Evolutionary conservation across 2,797 vertebrate species (phyloP).

Genomic region (Schizopygopsis malacanthus): DNA sequence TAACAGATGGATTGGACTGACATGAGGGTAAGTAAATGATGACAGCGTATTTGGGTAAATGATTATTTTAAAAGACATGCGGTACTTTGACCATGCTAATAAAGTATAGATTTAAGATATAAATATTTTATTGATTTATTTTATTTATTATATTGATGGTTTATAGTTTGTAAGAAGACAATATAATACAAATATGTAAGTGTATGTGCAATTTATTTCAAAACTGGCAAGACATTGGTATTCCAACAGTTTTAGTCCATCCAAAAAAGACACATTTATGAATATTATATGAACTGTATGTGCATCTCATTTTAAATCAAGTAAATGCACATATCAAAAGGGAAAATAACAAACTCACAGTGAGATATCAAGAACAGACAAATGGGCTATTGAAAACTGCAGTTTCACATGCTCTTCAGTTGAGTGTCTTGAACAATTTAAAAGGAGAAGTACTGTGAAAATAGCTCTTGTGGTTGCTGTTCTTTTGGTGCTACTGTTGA

Average conservation of each 20-base stretch:
- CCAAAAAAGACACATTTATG: constrained; percentile 53
- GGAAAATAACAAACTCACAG: constrained; percentile 65
- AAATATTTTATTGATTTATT: constrained; percentile 59
- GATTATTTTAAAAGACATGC: neutral
- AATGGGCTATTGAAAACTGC: constrained; percentile 58
- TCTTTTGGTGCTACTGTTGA: constrained; percentile 40
- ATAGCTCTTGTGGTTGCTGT: constrained; percentile 60
- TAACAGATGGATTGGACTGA: neutral
- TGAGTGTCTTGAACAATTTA: constrained; percentile 64
- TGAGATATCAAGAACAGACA: constrained; percentile 69
- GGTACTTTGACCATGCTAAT: neutral
- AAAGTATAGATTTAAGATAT: constrained; percentile 62
- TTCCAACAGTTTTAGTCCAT: constrained; percentile 63
- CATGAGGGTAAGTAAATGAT: neutral
- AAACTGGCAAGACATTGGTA: constrained; percentile 65
- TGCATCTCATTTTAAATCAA: constrained; percentile 54
- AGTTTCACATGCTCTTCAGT: constrained; percentile 63
- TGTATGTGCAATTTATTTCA: constrained; percentile 63
- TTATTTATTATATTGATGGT: constrained; percentile 44
- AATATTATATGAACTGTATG: constrained; percentile 59
- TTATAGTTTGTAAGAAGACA: constrained; percentile 61
- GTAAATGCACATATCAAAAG: constrained; percentile 54
- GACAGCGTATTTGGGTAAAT: neutral
- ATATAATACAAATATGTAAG: constrained; percentile 62
- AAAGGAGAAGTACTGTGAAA: constrained; percentile 76